Conservation (phyloP, 2,113 vertebrate genomes). For the Rattus norvegicus region GRCr8 NC_086029.1:60168501-60169000, state of each 20-base stretch:
- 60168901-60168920: neutral
- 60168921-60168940: neutral
- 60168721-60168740: neutral
- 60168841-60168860: neutral
- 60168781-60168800: slow-evolving; percentile 6
- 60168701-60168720: neutral
- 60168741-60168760: neutral
- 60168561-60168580: slow-evolving; percentile 47
- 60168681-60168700: slow-evolving; percentile 16
- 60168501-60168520: neutral
- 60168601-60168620: neutral
- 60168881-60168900: neutral
- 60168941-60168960: neutral
- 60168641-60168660: slow-evolving; percentile 2
- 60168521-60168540: neutral
- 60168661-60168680: neutral
- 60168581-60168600: neutral
- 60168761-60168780: neutral
- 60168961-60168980: neutral
- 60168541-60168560: neutral
- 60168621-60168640: slow-evolving; percentile 1
- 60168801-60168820: neutral
- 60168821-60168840: neutral
- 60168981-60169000: neutral
- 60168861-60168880: neutral